phyloP scores from a whole-genome alignment of 2,888 invertebrate species.

The Pomacea canaliculata region DNA sequence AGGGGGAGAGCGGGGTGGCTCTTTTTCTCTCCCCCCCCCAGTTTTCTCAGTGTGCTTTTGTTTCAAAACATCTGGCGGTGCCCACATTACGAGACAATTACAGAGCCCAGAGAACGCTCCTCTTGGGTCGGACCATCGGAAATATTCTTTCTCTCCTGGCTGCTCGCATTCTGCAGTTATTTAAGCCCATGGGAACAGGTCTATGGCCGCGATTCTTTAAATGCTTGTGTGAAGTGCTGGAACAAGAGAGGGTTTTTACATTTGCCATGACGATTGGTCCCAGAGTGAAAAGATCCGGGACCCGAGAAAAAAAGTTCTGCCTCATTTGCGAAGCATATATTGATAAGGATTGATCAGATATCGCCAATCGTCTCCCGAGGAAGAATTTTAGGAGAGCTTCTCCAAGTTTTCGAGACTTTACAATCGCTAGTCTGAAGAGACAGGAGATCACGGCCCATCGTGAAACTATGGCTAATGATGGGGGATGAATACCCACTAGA shows the following conservation, averaged over 20 bases:
- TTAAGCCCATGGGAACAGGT: slow-evolving; percentile 6
- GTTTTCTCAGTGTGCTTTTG: slow-evolving; percentile 4
- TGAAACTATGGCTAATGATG: background rate
- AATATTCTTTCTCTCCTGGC: background rate
- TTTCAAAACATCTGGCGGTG: slow-evolving; percentile 12
- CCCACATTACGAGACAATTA: slow-evolving; percentile 13
- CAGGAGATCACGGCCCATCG: background rate
- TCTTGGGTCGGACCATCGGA: background rate
- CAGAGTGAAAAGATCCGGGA: no score
- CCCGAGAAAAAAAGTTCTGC: no score
- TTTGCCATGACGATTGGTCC: no score
- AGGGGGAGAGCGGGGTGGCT: background rate
- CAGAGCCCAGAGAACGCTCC: background rate
- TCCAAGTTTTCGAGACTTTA: background rate
- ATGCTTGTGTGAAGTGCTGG: background rate
- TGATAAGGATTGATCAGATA: slow-evolving; percentile 10
- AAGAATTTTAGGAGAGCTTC: background rate
- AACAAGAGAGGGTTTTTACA: background rate
- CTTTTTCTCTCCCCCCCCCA: background rate
- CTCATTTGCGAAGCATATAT: slow-evolving; percentile 4
- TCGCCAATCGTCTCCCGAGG: background rate
- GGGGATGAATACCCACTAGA: no score
- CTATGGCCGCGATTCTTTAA: background rate
- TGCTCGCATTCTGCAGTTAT: background rate
- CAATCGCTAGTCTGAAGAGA: background rate